Conservation (phyloP, 2,888 invertebrate genomes). For the Selenia dentaria region DNA sequence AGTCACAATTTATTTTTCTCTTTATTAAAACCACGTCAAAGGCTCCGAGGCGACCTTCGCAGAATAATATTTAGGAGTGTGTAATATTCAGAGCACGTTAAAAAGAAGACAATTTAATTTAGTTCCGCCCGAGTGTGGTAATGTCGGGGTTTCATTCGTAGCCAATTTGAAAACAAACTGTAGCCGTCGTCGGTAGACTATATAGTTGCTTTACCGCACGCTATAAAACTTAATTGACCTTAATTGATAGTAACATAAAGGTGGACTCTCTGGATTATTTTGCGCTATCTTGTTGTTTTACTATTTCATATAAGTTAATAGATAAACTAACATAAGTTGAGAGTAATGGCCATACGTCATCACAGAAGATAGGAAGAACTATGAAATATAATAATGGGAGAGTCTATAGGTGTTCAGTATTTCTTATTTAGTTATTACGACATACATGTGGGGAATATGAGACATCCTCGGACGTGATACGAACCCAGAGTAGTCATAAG, state of each 20-base stretch:
- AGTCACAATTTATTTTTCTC: slow-evolving; percentile 24
- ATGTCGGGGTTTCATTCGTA: slow-evolving; percentile 7
- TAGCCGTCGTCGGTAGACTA: neutral
- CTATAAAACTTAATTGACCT: slow-evolving; percentile 6
- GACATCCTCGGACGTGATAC: no score
- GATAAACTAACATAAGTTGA: no score
- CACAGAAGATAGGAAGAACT: no score
- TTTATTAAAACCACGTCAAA: slow-evolving; percentile 11
- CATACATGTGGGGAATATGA: no score
- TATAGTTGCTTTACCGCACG: neutral
- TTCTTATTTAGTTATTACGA: no score
- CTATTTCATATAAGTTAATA: no score
- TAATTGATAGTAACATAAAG: neutral
- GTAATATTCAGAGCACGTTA: slow-evolving; percentile 32
- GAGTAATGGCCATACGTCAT: no score
- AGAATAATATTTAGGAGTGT: slow-evolving; percentile 16
- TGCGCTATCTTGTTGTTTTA: neutral
- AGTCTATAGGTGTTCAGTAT: no score
- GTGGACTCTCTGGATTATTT: neutral
- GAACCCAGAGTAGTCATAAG: no score
- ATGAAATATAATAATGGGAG: no score
- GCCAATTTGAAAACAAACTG: slow-evolving; percentile 1
- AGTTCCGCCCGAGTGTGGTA: slow-evolving; percentile 34
- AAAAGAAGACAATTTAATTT: slow-evolving; percentile 39
- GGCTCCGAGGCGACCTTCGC: slow-evolving; percentile 3